Evolutionary conservation across 2,113 vertebrate genomes (phyloP).

Genomic region (Litocranius walleri): DNA sequence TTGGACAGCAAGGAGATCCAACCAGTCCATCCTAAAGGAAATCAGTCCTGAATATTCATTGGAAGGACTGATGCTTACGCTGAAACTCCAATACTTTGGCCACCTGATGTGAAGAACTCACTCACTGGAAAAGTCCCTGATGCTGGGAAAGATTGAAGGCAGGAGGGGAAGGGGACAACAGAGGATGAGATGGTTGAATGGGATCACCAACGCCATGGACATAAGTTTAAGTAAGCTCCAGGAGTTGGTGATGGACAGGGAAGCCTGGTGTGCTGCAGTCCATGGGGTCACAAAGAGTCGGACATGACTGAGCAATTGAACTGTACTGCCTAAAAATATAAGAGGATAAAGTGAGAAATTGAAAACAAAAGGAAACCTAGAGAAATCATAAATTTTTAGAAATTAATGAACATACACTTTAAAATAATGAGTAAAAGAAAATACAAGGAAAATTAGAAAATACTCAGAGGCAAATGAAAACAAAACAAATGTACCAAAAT

Average conservation of each 20-base stretch:
- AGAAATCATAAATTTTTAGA: not conserved
- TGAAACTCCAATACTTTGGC: not conserved
- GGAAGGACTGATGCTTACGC: not conserved
- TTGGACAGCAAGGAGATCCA: not conserved
- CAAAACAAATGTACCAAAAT: not conserved
- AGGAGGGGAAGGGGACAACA: not conserved
- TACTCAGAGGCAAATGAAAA: not conserved
- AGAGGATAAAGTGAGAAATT: not conserved
- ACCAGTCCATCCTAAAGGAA: not conserved
- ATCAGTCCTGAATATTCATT: not conserved
- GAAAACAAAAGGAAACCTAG: not conserved
- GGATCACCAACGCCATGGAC: not conserved
- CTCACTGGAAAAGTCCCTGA: not conserved
- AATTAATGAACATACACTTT: not conserved
- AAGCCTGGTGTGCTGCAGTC: not conserved
- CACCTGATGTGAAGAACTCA: not conserved
- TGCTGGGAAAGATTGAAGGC: not conserved
- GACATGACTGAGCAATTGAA: rapidly evolving
- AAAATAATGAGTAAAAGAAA: not conserved
- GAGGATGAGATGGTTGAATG: not conserved
- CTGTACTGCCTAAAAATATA: not conserved
- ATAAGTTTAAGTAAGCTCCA: not conserved
- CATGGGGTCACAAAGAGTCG: not conserved
- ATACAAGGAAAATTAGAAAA: not conserved
- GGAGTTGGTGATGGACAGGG: not conserved